Evolutionary conservation across 30 jellyfish, hydroid and myxozoan genomes (phyloP).

Genomic region (Turritopsis dohrnii): DNA sequence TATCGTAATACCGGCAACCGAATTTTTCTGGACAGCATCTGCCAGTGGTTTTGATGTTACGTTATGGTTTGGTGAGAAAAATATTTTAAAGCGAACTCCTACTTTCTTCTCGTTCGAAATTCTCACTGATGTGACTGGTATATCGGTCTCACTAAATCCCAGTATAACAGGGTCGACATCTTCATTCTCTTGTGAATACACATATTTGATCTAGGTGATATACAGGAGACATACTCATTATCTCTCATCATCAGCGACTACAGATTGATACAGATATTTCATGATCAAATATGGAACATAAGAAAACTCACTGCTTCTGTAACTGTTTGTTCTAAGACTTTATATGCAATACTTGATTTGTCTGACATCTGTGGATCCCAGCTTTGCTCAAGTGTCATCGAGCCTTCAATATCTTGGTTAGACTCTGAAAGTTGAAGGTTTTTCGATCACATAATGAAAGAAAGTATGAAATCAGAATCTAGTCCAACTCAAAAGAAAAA

Average conservation of each 20-base stretch:
- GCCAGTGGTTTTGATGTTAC: conserved; percentile 26
- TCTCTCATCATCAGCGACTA: not conserved
- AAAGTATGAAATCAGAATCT: not conserved
- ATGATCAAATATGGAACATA: not conserved
- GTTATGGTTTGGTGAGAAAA: conserved; percentile 1
- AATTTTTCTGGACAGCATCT: not conserved
- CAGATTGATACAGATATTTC: not conserved
- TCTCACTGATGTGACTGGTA: conserved; percentile 6
- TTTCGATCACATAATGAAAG: not conserved
- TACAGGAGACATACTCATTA: not conserved
- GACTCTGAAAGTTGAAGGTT: not conserved
- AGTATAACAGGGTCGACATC: conserved; percentile 1
- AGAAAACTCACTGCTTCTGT: conserved; percentile 44
- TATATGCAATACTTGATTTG: conserved; percentile 42
- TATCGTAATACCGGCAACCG: conserved; percentile 23
- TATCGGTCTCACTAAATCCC: conserved; percentile 29
- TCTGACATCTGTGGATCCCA: conserved; percentile 64
- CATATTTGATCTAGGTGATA: conserved; percentile 45
- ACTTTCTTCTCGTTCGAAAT: conserved; percentile 18
- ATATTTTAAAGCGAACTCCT: conserved; percentile 12
- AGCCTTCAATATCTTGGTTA: conserved; percentile 42
- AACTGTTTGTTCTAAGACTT: conserved; percentile 33
- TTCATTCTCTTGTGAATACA: conserved; percentile 20
- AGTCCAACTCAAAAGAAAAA: not conserved
- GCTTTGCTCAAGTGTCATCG: conserved; percentile 60